Percentiles rank a stretch among this genome's conserved stretches.
Evolutionary conservation across 1,140 invertebrate genomes (phyloP).

Genomic region (Drepana arcuata): DNA sequence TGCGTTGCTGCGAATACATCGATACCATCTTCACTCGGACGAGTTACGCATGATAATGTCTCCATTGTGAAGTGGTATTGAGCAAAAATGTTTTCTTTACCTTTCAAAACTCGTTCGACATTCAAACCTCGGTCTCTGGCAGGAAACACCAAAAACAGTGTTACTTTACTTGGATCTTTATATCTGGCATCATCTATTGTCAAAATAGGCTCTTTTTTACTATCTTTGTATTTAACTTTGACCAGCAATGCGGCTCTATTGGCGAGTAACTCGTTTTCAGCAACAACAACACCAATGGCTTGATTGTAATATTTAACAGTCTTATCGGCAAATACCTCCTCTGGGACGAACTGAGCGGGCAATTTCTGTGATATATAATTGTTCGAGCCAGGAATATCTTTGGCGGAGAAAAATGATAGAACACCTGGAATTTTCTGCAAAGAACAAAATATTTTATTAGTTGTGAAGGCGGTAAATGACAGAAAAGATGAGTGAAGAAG

Average conservation of each 20-base stretch:
- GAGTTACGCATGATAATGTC: conserved; percentile 72
- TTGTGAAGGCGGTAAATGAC: too few relatives aligned
- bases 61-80: conserved; percentile 79
- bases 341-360: conserved; percentile 72
- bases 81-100: conserved; percentile 36
- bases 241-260: conserved; percentile 78
- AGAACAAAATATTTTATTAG: too few relatives aligned
- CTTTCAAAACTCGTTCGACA: conserved; percentile 64
- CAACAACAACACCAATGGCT: conserved; percentile 82
- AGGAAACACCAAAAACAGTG: conserved; percentile 16
- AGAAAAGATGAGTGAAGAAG: too few relatives aligned
- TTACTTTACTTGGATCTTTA: conserved; percentile 34
- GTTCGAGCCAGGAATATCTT: conserved; percentile 84
- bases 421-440: conserved; percentile 79
- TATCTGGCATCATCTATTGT: conserved; percentile 75
- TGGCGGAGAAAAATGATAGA: conserved; percentile 79
- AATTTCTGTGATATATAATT: conserved; percentile 53
- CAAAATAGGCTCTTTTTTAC: conserved; percentile 58
- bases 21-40: conserved; percentile 77
- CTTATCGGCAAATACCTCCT: conserved; percentile 71
- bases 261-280: conserved; percentile 75
- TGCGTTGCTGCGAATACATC: conserved; percentile 73
- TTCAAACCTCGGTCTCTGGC: conserved; percentile 36
- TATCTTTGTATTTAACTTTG: conserved; percentile 76
- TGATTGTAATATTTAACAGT: conserved; percentile 79